Base-by-base conservation (phyloP, 2,113 vertebrate genomes). In the Candoia aspera region DNA sequence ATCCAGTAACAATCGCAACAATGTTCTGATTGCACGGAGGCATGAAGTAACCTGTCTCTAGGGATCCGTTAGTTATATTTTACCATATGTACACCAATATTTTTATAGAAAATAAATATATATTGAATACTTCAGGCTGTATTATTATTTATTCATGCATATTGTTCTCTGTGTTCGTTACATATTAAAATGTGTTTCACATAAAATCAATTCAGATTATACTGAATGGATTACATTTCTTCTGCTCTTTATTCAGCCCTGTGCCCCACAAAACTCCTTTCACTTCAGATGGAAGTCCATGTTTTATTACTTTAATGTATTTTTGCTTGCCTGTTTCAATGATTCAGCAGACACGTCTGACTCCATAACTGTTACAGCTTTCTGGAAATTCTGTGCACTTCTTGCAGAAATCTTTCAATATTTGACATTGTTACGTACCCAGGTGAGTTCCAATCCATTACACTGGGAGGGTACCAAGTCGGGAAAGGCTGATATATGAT, bases 181-280 rank as follows among this genome's bases (percentile, higher is more conserved):
- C 55, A 29, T 92, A 92, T 92, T 92, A 92, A 92, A 92, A 92
- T 92, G 62, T 84, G 57, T 92, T 92, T 84, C 91, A 89, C 87
- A 89, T 91, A 92, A 88, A 92, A 86, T 89, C 58, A 84, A 33
- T 93, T 57, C 90, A 88, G 90, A 84, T 88, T 93, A 90, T 84
- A 93, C 42, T 83, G 57, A 53, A 87, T 23, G 85, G 84, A 93
- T 68, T 86, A 86, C 84, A 86, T 79, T 93, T 86, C 26, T 46
- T 94, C 84, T 58, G 53, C 24, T 73, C 92, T 96, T 92, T 89
- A 19, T 58, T 93, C 53, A 24, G 33, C 87, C 90, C 53, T 53
- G 29, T 88, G 62, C 29, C 55, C 49, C 86, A 53, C 57, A 42
- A 42, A 73, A 59, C 88, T 84, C 53, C 53, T 79, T 90, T 91